Evolutionary conservation across 2,113 vertebrate species (phyloP), one percentile per base, ranked within the genome.

Genomic region (Sceloporus tristichus): DNA sequence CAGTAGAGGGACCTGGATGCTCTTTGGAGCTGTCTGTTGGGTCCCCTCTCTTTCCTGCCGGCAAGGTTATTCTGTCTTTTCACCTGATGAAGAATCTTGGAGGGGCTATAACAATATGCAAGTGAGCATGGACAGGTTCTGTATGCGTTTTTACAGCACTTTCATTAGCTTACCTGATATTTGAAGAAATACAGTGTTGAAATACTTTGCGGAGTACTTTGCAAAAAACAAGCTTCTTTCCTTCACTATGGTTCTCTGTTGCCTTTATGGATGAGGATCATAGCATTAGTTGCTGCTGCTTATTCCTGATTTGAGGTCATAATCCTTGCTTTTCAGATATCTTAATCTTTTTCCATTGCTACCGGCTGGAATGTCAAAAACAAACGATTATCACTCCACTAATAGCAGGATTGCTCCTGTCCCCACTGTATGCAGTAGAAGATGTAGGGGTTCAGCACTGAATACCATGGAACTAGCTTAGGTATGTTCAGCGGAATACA

Each of bases 271-370:
- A 88, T 82, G 27, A 91, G 82, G 21, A n/a, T 83, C 48, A 34
- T 6, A 10, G 80, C 80, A 29, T n/a, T 42, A 68, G 88, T 75
- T 87, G 89, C 23, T 82, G 68, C 23, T 10, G 80, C 59, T 87
- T 90, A 74, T 40, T 90, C 82, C 8, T 38, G 34, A 62, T 53
- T 23, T 79, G 78, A 70, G 85, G 68, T 87, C 66, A 54, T 84
- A 85, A 76, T 79, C 74, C 65, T 34, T 9, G 74, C 23, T 23
- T 88, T 82, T 78, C 81, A 75, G 79, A 88, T 87, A 87, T 77
- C 10, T 5, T 7, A 27, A 10, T 87, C 80, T 42, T 87, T 34
- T 89, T 87, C 78, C 71, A 86, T 84, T 88, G 71, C 79, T 86
- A 68, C 56, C 21, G 87, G 68, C 25, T 65, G 38, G 90, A 85